Base-by-base conservation (phyloP, 64 coral and sea anemone species). In the Platygyra sinensis region DNA sequence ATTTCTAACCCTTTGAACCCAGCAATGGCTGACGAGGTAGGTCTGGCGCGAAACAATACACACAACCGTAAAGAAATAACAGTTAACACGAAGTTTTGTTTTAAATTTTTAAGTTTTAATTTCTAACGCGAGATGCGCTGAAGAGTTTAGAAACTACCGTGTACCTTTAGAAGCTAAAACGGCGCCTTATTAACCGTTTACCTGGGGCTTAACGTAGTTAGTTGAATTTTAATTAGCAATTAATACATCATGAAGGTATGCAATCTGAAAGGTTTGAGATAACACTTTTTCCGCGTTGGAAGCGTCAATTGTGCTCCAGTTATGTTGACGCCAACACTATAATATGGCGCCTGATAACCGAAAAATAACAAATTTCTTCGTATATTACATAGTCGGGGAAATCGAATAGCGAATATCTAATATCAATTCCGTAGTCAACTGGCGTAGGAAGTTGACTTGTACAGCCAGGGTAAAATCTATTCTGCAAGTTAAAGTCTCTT, bases 21-120 rank as follows among this genome's bases (percentile, higher is more conserved):
- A 50, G 62, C 25, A 50, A 85, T 85, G 81, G 81, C 62, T 51
- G 81, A 85, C 22, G 81, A 85, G 81, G 81, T 85, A 51, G 29
- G 80, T 20, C 8, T 25, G 65, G 8, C 65, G n/a, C 65, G 22
- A 69, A 69, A 9, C 65, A 24, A 69, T 69, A n/a, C 22, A 69
- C 65, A 69, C 54, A 12, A 57, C 10, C 54, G 54, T 57, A 69
- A 27, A 69, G 10, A 25, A 69, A 69, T 24, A 29, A 69, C 65
- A 69, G n/a, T n/a, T 12, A 69, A 29, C 65, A 27, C 25, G 65
- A 0, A n/a, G n/a, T n/a, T 11, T n/a, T 69, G 10, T 10, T 24
- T 27, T 27, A 28, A 27, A 2, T 69, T n/a, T 69, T n/a, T 11
- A 27, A 69, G 25, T 12, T 69, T 67, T 22, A 67, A 25, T 19